phyloP scores from a whole-genome alignment of 2,113 vertebrate genomes.

The Engystomops pustulosus region DNA sequence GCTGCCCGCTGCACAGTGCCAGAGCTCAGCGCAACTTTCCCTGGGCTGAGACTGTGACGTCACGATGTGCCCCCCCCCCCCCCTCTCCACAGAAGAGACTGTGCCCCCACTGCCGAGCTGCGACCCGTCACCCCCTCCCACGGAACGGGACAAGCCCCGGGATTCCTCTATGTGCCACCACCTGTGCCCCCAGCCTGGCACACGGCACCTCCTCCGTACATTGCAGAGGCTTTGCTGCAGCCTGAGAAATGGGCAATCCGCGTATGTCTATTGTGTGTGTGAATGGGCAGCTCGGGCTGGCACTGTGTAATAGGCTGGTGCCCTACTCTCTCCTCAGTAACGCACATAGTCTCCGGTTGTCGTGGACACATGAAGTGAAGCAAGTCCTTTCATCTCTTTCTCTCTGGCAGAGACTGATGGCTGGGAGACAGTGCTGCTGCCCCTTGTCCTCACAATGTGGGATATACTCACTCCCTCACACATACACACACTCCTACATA shows the following conservation, averaged over 20 bases:
- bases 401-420: background rate
- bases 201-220: background rate
- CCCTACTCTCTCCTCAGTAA: background rate
- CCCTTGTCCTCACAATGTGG: background rate
- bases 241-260: background rate
- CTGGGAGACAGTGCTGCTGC: background rate
- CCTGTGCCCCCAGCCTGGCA: background rate
- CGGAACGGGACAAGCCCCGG: background rate
- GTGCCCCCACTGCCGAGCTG: background rate
- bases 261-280: background rate
- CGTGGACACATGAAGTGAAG: conserved; percentile 29
- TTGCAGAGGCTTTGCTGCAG: background rate
- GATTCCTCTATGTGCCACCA: background rate
- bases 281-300: conserved; percentile 3
- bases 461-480: too few species aligned
- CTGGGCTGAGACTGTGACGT: conserved; percentile 29
- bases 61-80: background rate
- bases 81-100: background rate
- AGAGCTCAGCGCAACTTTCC: conserved; percentile 59
- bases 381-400: background rate
- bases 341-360: conserved; percentile 44
- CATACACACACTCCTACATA: too few species aligned
- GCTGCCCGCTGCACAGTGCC: conserved; percentile 17
- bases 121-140: background rate
- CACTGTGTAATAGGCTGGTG: background rate